These are phyloP conservation scores for Cyphomyrus plagiostoma DNA, from an alignment of 2,113 vertebrate genomes.

Conservation along the genomic window DNA sequence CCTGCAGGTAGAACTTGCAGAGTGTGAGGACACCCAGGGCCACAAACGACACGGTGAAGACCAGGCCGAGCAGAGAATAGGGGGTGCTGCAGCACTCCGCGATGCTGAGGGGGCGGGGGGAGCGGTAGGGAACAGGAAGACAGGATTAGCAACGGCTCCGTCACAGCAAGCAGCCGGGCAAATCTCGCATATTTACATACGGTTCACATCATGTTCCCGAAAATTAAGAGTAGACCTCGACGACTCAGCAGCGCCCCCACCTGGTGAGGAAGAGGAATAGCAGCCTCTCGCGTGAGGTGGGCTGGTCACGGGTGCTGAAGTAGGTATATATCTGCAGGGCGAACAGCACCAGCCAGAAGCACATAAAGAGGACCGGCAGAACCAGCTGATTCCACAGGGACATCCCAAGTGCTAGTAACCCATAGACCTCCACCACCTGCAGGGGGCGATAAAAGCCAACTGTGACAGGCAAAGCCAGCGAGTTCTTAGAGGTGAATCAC, in stretches of 20 bases:
- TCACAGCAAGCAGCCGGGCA: background rate
- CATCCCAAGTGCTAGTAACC: conserved; percentile 91
- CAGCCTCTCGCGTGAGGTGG: conserved; percentile 87
- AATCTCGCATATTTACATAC: background rate
- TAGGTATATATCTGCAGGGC: conserved; percentile 97
- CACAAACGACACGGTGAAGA: conserved; percentile 95
- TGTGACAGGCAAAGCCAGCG: background rate
- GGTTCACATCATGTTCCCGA: background rate
- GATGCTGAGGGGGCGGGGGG: conserved; percentile 60
- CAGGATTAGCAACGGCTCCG: no score
- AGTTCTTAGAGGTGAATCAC: background rate
- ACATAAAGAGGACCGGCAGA: conserved; percentile 95
- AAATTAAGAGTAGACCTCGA: background rate
- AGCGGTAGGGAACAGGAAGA: background rate
- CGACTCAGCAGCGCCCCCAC: conserved; percentile 45
- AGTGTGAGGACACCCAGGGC: conserved; percentile 92
- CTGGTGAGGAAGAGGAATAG: conserved; percentile 97
- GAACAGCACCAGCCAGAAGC: conserved; percentile 96
- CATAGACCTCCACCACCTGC: conserved; percentile 95
- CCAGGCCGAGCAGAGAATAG: conserved; percentile 87
- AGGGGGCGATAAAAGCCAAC: background rate
- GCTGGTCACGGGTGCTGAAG: conserved; percentile 91
- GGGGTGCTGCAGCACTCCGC: conserved; percentile 97
- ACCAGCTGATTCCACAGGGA: conserved; percentile 98
- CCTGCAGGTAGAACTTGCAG: conserved; percentile 98